A percentile compares a stretch with the other conserved stretches of the same genome.
phyloP scores from a whole-genome alignment of 2,797 vertebrate genomes.

The Acanthurus lineatus region DNA sequence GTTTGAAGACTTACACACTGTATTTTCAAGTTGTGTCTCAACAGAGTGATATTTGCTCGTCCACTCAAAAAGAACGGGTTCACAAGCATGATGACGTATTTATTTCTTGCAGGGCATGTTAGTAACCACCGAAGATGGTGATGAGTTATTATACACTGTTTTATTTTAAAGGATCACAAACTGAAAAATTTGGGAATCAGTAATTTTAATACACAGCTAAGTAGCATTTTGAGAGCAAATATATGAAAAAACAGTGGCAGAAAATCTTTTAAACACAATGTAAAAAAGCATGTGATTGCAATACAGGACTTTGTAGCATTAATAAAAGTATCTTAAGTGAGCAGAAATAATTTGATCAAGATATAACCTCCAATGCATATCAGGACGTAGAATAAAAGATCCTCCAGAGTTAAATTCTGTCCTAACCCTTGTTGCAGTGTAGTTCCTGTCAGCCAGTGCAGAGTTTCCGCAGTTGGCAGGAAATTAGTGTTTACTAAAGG shows the following conservation, averaged over 20 bases:
- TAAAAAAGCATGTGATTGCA: neutral
- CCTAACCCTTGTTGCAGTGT: neutral
- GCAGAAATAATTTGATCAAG: neutral
- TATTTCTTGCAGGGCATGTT: too few species aligned
- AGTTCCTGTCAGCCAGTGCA: neutral
- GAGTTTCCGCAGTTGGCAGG: neutral
- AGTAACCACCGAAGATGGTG: too few species aligned
- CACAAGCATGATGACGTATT: too few species aligned
- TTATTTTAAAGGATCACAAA: neutral
- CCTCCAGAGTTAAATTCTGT: neutral
- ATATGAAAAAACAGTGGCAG: neutral
- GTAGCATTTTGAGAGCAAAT: neutral
- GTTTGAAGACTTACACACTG: too few species aligned
- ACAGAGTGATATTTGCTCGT: neutral
- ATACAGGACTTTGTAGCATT: neutral
- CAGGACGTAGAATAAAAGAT: neutral
- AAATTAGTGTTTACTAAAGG: neutral
- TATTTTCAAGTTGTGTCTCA: neutral
- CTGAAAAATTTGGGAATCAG: neutral
- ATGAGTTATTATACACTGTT: too few species aligned
- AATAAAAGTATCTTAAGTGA: neutral
- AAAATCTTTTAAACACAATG: too few species aligned
- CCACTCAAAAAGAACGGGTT: neutral
- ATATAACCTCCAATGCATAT: neutral
- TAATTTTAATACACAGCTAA: neutral